Base-by-base conservation (phyloP, 2,888 invertebrate species). In the Mythimna lalbum region DNA sequence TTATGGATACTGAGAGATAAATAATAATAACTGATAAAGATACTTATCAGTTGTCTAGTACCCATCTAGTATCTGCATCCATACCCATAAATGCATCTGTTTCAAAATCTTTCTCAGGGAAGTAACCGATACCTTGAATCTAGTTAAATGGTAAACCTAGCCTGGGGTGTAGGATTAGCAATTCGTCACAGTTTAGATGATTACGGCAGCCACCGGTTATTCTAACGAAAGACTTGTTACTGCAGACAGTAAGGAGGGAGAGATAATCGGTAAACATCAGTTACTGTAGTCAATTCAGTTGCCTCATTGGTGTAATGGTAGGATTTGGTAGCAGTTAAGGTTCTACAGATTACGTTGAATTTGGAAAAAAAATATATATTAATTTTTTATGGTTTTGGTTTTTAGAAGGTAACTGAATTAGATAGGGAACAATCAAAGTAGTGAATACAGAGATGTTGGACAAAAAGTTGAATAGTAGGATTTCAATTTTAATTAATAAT, bases 111-210 rank as follows among this genome's bases (percentile, higher is more conserved):
- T 81, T 72, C 77, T 76, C 62, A 69, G 21, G 75, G 60, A 59
- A 76, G 36, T 66, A 69, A n/a, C 43, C 60, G 52, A 53, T 63
- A 43, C 62, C 19, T 68, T 49, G 60, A 60, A 50, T 49, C 77
- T 74, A 70, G 69, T 79, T 81, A 76, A 66, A 73, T 10, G 57
- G 57, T 55, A 62, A 68, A 52, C 39, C 36, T 53, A 14, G 71
- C 68, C 27, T 36, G 12, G 14, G 36, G 60, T 73, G 61, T 73
- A 61, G 4, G 12, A 83, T 85, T 83, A 85, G 21, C 77, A 63
- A 85, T 85, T 82, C 79, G 83, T 74, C 53, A 53, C 79, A 81
- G 85, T 74, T 76, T 43, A n/a, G 73, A 27, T n/a, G 66, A 69
- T 78, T 77, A 71, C 71, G 33, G 31, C 36, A 21, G 70, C 75